Conservation (phyloP, 2,797 vertebrate species). For the Pempheris klunzingeri region DNA sequence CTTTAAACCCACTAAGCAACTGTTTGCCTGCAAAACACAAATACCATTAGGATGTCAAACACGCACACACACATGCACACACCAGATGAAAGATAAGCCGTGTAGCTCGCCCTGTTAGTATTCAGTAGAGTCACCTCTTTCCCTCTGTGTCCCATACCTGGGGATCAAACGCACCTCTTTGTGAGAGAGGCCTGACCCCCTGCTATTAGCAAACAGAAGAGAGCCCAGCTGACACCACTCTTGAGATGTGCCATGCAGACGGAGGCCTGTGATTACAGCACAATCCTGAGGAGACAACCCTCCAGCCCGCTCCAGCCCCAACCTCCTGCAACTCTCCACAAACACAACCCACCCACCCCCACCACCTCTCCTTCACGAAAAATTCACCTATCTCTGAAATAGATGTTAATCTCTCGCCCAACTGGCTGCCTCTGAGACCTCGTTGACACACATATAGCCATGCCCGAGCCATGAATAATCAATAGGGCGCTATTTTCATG, state of each 20-base stretch:
- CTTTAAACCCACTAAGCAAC: constrained; percentile 17
- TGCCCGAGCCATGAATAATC: constrained; percentile 80
- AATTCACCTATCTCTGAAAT: constrained; percentile 81
- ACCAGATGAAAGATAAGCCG: constrained; percentile 62
- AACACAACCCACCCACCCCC: constrained; percentile 38
- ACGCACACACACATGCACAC: constrained; percentile 18
- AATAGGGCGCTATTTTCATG: constrained; percentile 72
- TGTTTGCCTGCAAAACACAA: constrained; percentile 44
- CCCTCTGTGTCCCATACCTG: constrained; percentile 76
- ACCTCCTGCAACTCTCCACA: constrained; percentile 50
- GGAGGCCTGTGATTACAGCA: constrained; percentile 84
- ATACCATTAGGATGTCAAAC: constrained; percentile 41
- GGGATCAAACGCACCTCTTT: constrained; percentile 84
- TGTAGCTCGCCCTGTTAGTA: constrained; percentile 73
- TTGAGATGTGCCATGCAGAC: constrained; percentile 83
- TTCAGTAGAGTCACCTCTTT: constrained; percentile 75
- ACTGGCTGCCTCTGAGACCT: constrained; percentile 76
- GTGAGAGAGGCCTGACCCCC: constrained; percentile 80
- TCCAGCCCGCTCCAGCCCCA: constrained; percentile 64
- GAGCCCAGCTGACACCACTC: constrained; percentile 84
- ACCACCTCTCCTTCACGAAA: constrained; percentile 60
- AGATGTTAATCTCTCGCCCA: constrained; percentile 84
- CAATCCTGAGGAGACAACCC: constrained; percentile 80
- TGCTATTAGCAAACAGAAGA: constrained; percentile 85
- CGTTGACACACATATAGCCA: constrained; percentile 74